Evolutionary conservation across 2,113 vertebrate genomes (phyloP).

Genomic region (Pholis gunnellus): DNA sequence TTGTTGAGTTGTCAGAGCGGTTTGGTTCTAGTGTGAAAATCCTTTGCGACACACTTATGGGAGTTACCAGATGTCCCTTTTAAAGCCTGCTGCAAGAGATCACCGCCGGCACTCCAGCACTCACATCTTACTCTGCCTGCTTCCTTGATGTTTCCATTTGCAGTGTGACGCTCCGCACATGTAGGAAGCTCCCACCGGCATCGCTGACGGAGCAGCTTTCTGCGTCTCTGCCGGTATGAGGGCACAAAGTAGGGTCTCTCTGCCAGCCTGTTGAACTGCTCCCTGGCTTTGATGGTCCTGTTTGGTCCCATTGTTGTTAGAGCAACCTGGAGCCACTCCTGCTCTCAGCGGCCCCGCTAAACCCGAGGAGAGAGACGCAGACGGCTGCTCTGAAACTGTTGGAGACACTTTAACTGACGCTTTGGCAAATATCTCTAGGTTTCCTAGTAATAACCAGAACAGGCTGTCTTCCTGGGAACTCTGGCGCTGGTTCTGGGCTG

Average conservation of each 20-base stretch:
- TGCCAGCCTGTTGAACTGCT: constrained; percentile 35
- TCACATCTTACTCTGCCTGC: neutral
- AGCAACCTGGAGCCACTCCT: constrained; percentile 53
- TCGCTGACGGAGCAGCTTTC: neutral
- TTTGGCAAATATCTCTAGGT: constrained; percentile 26
- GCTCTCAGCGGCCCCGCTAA: constrained; percentile 30
- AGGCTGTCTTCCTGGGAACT: constrained; percentile 39
- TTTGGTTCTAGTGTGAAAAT: constrained; percentile 5
- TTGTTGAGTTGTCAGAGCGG: constrained; percentile 39
- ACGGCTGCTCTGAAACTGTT: neutral
- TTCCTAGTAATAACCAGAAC: constrained; percentile 35
- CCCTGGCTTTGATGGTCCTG: constrained; percentile 35
- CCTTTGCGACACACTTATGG: neutral
- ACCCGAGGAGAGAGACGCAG: constrained; percentile 8
- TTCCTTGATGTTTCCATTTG: constrained; percentile 33
- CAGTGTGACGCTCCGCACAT: constrained; percentile 5
- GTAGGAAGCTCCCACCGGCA: constrained; percentile 30
- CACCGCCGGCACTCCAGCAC: constrained; percentile 3
- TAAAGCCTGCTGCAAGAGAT: neutral
- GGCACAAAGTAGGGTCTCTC: constrained; percentile 20
- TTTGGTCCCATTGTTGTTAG: constrained; percentile 60
- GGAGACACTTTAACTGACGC: constrained; percentile 26
- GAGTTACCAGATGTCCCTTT: constrained; percentile 29
- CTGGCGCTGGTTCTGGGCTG: neutral
- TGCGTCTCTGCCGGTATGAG: neutral